Conservation (phyloP, 2,888 invertebrate genomes). For the Ganaspis brasiliensis region DNA sequence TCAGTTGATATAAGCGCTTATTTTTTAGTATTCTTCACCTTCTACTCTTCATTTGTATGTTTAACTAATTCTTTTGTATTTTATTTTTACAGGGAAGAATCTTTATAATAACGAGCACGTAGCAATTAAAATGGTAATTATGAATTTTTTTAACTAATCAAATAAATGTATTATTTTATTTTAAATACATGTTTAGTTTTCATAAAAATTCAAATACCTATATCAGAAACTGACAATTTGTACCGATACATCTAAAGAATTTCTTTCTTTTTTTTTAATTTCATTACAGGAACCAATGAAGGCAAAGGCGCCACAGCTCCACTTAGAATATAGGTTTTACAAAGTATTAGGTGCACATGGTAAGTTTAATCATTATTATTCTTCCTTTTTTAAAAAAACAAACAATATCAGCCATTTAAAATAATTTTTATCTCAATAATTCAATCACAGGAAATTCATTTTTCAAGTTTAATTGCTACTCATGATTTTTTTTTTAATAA, state of each 20-base stretch:
- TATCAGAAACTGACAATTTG: too few species aligned
- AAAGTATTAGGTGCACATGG: slow-evolving; percentile 99
- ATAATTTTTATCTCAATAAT: neutral
- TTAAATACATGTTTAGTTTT: too few species aligned
- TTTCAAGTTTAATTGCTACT: too few species aligned
- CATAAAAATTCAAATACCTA: too few species aligned
- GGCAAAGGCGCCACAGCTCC: slow-evolving; percentile 99
- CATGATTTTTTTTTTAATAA: neutral
- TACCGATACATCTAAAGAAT: too few species aligned
- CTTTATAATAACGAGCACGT: slow-evolving; percentile 99
- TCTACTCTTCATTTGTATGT: neutral
- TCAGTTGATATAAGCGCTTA: too few species aligned
- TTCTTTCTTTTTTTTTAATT: slow-evolving; percentile 44
- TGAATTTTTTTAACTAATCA: slow-evolving; percentile 43
- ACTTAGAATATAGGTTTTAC: slow-evolving; percentile 99
- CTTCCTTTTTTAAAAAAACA: slow-evolving; percentile 11
- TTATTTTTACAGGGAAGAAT: slow-evolving; percentile 94
- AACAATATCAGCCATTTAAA: too few species aligned
- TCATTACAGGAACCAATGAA: slow-evolving; percentile 96
- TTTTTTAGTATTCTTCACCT: neutral
- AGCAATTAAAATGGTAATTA: slow-evolving; percentile 97
- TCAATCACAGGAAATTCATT: neutral
- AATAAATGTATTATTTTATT: too few species aligned
- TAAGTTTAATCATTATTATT: slow-evolving; percentile 81
- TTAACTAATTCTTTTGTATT: slow-evolving; percentile 43